phyloP scores from a whole-genome alignment of 2,888 invertebrate species.

The Geophilus truncorum region DNA sequence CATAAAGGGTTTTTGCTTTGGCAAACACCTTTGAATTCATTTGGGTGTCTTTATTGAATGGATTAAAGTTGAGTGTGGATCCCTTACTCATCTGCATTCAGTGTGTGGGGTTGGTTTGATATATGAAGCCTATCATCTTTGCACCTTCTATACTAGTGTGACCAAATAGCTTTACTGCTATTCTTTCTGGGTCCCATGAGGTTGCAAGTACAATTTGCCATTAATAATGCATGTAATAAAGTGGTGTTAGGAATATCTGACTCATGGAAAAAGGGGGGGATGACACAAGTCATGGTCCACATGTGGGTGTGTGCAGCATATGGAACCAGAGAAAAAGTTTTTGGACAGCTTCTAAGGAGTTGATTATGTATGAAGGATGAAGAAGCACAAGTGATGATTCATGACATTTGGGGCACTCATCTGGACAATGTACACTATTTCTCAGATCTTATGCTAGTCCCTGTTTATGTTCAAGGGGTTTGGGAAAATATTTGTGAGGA shows the following conservation, averaged over 20 bases:
- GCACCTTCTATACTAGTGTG: background rate
- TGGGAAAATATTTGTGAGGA: background rate
- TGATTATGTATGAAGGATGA: background rate
- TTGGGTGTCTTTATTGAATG: conserved; percentile 13
- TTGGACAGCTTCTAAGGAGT: background rate
- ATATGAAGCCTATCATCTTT: conserved; percentile 21
- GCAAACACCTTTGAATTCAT: background rate
- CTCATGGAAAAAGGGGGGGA: conserved; percentile 1
- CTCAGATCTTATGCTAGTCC: background rate
- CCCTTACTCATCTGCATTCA: conserved; percentile 24
- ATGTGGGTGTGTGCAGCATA: background rate
- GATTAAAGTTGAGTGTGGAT: conserved; percentile 6
- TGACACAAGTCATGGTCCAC: background rate
- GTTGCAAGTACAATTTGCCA: conserved; percentile 27
- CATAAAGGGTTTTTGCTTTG: background rate
- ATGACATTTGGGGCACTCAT: background rate
- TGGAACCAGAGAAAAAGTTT: background rate
- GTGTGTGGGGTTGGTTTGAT: background rate
- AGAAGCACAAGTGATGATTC: background rate
- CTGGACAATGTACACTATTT: conserved; percentile 2
- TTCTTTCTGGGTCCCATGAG: conserved; percentile 8
- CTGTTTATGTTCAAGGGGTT: background rate
- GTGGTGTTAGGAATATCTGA: conserved; percentile 25
- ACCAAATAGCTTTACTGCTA: conserved; percentile 24
- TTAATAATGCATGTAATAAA: conserved; percentile 27